Evolutionary conservation across 64 coral and sea anemone species (phyloP).

Genomic region (Montipora capricornis): DNA sequence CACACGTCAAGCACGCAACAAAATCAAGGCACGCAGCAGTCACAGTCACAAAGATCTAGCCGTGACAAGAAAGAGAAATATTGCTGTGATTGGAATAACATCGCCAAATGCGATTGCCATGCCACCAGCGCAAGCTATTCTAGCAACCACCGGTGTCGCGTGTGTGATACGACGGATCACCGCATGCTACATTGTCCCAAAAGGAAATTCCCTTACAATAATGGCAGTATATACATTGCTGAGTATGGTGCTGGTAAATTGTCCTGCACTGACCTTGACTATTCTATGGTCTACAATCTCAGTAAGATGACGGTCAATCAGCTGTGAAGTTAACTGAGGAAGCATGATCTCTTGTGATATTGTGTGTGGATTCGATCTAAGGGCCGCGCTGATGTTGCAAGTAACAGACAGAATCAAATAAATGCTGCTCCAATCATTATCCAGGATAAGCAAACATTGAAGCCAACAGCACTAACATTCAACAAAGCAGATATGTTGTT

Average conservation of each 20-base stretch:
- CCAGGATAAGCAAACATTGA: too few relatives aligned
- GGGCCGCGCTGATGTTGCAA: too few relatives aligned
- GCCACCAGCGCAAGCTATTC: too few relatives aligned
- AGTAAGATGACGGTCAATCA: slow-evolving; percentile 29
- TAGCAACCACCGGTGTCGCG: background rate
- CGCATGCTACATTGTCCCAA: too few relatives aligned
- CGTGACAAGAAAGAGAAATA: background rate
- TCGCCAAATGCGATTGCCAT: too few relatives aligned
- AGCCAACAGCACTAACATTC: too few relatives aligned
- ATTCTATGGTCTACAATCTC: slow-evolving; percentile 16
- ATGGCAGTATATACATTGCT: slow-evolving; percentile 30
- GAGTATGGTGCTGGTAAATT: slow-evolving; percentile 35
- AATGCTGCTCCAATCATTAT: too few relatives aligned
- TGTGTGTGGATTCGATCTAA: too few relatives aligned
- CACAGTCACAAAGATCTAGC: background rate
- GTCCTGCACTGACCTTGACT: slow-evolving; percentile 7
- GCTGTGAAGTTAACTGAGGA: background rate
- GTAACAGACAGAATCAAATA: too few relatives aligned
- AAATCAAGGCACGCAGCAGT: background rate
- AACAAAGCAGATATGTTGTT: too few relatives aligned
- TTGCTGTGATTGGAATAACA: background rate
- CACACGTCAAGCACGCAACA: background rate
- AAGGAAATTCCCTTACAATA: background rate
- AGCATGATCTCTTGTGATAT: background rate
- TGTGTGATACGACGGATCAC: too few relatives aligned